Evolutionary conservation across 2,888 invertebrate genomes (phyloP).

Genomic region (Balanococcus diminutus): DNA sequence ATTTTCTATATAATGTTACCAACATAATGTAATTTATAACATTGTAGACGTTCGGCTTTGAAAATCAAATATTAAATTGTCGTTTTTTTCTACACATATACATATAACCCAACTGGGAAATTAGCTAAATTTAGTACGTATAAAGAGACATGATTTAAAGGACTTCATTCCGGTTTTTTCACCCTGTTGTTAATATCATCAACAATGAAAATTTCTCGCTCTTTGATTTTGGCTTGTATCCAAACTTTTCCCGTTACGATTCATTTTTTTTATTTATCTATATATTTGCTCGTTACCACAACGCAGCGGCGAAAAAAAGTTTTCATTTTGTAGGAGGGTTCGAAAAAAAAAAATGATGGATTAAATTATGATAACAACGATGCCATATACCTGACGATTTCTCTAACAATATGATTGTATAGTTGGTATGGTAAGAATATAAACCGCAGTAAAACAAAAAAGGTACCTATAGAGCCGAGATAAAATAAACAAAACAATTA

Average conservation of each 20-base stretch:
- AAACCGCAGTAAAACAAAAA: neutral
- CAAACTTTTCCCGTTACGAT: constrained; percentile 37
- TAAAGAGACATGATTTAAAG: constrained; percentile 40
- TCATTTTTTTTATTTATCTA: constrained; percentile 42
- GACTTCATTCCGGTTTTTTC: constrained; percentile 24
- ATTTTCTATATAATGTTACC: too few relatives aligned
- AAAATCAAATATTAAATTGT: neutral
- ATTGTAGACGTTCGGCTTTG: neutral
- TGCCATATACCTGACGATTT: constrained; percentile 9
- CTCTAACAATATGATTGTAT: neutral
- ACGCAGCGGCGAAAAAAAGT: constrained; percentile 1
- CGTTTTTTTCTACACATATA: neutral
- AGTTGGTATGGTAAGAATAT: neutral
- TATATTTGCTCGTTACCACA: constrained; percentile 21
- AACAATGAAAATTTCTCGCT: constrained; percentile 38
- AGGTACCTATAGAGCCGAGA: neutral
- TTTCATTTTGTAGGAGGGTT: neutral
- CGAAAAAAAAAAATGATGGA: neutral
- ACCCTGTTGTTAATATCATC: neutral
- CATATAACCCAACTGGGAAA: constrained; percentile 17
- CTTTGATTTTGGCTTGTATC: constrained; percentile 22
- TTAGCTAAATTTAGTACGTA: constrained; percentile 37
- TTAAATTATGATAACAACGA: constrained; percentile 33
- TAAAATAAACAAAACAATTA: constrained; percentile 23
- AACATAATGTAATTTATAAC: neutral